Base-by-base conservation (phyloP, 2,797 vertebrate species). In the Peromyscus attwateri region DNA sequence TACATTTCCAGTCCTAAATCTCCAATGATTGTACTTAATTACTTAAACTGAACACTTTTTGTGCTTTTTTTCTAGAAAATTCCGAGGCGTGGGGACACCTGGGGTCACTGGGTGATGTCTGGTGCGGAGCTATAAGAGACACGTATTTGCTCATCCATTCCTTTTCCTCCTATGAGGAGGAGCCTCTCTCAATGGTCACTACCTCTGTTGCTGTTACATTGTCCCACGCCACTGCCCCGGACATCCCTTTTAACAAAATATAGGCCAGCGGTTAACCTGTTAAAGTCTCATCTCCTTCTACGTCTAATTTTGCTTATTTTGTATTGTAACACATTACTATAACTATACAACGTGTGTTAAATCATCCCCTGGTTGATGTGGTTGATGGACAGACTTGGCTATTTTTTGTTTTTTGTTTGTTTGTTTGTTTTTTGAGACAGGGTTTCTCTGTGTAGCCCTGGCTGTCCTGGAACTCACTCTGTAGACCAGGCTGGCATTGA, bases 271-370 rank as follows among this genome's bases (percentile, higher is more conserved):
- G 75, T 27, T 60, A 46, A 84, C 57, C 16, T 92, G 52, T 14
- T 79, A 89, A 91, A 87, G 73, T 75, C 37, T 34, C 64, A 85
- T 73, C n/a, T 52, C n/a, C 31, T 21, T 97, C 75, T 62, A 64
- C 17, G 82, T 60, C 89, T 62, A 84, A 64, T 19, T 76, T 46
- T 87, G 70, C 19, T 37, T 21, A 73, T 73, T 23, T 73, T 73
- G 34, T 70, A n/a, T 70, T 70, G 66, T n/a, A 17, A 70, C 31
- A 70, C 13, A 52, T 52, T 52, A 52, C 52, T 52, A 29, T 70
- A 34, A n/a, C 14, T 70, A 16, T 34, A 7, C 6, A 34, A 70
- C 14, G 34, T 70, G 34, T 70, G 66, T 79, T 91, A 46, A 93
- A 71, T 46, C 49, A 73, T 34, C 29, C n/a, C 12, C 89, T 66